Base-by-base conservation (phyloP, 2,888 invertebrate species). In the Nephrocerus scutellatus region DNA sequence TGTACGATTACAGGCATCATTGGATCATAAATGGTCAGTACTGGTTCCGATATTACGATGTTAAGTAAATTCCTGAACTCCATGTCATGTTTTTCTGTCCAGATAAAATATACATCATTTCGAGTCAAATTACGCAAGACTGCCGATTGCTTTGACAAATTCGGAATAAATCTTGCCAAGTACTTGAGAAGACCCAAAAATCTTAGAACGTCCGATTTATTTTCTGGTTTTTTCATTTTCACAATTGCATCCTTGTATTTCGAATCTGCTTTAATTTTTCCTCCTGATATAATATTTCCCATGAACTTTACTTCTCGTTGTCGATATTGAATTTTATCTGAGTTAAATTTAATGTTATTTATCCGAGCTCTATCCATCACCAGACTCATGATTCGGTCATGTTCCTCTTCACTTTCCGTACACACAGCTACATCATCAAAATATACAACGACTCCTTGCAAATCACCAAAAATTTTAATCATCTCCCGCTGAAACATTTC, bases 401-500 rank as follows among this genome's bases (percentile, higher is more conserved):
- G 45, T 36, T 29, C 43, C 31, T 30, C 39, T 25, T 39, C 9
- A 24, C 36, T 29, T 14, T 14, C 26, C 6, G 19, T 29, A 3
- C 5, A 23, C 15, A 36, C 25, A n/a, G n/a, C n/a, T n/a, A n/a
- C 30, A n/a, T 62, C 59, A 47, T 63, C 59, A 32, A 59, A 54
- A 43, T 58, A 60, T 2, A 60, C 42, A 7, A 51, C 37, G 12
- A 58, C 54, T 8, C 56, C 54, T n/a, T 49, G 45, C 16, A 61
- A 59, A 29, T 56, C 55, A 10, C 55, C 59, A 48, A 60, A 61
- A 14, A 54, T 48, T n/a, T 41, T 41, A 23, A 48, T 44, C 43
- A 52, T 55, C 32, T 47, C 47, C 30, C 41, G 48, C 39, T 61
- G 57, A 40, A 59, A 60, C 8, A 56, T 51, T 49, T 60, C 60